Evolutionary conservation across 2,113 vertebrate genomes (phyloP).

Genomic region (Mormyrus iriodes): DNA sequence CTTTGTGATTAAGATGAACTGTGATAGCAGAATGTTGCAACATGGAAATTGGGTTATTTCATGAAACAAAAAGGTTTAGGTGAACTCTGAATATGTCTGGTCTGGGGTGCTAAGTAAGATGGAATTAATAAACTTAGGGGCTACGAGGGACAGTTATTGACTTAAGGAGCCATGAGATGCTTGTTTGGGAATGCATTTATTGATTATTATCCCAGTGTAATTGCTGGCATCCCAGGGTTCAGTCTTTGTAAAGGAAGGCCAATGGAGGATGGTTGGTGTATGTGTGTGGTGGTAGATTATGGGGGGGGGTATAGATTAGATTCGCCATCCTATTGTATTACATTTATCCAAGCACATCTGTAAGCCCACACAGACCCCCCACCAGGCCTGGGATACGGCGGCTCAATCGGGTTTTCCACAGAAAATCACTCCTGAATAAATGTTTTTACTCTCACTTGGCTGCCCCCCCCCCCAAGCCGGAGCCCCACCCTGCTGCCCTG

Average conservation of each 20-base stretch:
- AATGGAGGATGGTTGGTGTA: neutral
- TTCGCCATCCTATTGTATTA: constrained; percentile 22
- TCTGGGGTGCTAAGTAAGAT: constrained; percentile 57
- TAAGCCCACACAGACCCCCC: constrained; percentile 35
- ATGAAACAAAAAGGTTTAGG: neutral
- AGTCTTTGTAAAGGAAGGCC: constrained; percentile 26
- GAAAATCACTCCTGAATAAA: constrained; percentile 35
- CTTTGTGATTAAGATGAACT: neutral
- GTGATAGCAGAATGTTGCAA: neutral
- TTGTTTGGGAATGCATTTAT: constrained; percentile 56
- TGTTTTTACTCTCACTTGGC: constrained; percentile 39
- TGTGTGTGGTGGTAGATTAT: neutral
- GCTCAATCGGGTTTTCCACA: constrained; percentile 27
- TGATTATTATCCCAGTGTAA: constrained; percentile 55
- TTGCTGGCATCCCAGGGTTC: constrained; percentile 32
- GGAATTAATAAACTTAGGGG: constrained; percentile 40
- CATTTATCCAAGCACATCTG: constrained; percentile 32
- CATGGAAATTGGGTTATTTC: neutral
- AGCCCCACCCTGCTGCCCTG: constrained; percentile 42
- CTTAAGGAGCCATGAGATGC: constrained; percentile 52
- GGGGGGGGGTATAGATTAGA: neutral
- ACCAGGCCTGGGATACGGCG: constrained; percentile 33
- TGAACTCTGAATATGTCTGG: constrained; percentile 24
- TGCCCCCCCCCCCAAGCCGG: constrained; percentile 37
- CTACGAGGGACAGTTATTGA: constrained; percentile 67